Evolutionary conservation across 1,140 invertebrate species (phyloP), one percentile per base, ranked within the genome.

Genomic region (Drosophila simulans): DNA sequence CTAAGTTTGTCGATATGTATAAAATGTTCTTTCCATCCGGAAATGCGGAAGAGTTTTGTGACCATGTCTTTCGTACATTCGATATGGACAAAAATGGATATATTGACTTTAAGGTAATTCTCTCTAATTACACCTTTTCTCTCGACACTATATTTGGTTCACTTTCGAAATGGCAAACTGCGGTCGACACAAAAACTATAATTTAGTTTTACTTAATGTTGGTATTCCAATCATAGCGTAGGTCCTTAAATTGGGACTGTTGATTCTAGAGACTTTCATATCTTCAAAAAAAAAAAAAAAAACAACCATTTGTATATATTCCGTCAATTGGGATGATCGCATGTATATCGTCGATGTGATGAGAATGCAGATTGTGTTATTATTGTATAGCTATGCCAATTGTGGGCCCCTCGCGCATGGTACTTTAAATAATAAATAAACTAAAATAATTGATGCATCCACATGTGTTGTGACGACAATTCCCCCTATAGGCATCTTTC

Each of bases 1-100:
- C 97, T 57, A 99, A 99, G 94, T 99, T 99, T 93, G 97, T 99
- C 88, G 98, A 99, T 94, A 99, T 99, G 96, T 99, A 99, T 94
- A 99, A 98, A 95, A 98, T 98, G 96, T 98, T 99, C 94, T 99
- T 99, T 94, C 98, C 98, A 11, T 98, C 97, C 88, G 98, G 99
- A 56, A 98, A 99, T 92, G 98, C 98, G 20, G 98, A 99, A 92
- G 98, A 99, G 93, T 99, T 99, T 93, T 99, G 98, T 93, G 98
- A 99, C 91, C 98, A 99, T 92, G 98, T 99, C 13, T 99, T 99
- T 93, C 95, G 98, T 81, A 99, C 98, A 94, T 99, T 99, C 93
- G 98, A 99, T 93, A 98, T 98, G 95, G 98, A 99, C 93, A 98
- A 99, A 94, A 98, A 98, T 93, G 98, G 98, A 73, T 98, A 98